Percentiles rank a stretch among this genome's conserved stretches.
These are phyloP conservation scores for Noctilio leporinus DNA, from an alignment of 2,113 vertebrate genomes.

Conservation along the genomic window DNA sequence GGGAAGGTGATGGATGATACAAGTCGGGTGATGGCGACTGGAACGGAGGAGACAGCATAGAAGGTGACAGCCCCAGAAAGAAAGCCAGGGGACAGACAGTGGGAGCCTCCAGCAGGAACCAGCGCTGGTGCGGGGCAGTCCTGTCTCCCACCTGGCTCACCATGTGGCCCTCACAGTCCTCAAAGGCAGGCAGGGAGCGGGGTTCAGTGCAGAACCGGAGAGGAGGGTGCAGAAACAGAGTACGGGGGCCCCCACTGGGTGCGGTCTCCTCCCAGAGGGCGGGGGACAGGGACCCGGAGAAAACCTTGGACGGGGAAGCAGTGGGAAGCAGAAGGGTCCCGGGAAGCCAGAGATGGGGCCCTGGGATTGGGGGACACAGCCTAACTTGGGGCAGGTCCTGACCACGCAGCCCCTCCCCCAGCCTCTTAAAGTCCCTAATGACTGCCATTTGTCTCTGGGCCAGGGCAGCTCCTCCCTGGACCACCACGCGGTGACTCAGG, in stretches of 20 bases:
- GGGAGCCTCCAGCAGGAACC: fast-evolving
- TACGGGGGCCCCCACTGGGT: too few relatives aligned
- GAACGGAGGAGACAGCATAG: background rate
- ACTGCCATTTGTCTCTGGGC: constrained; percentile 36
- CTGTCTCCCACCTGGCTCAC: background rate
- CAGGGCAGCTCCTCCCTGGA: background rate
- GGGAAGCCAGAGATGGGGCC: background rate
- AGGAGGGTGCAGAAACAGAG: background rate
- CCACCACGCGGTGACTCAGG: constrained; percentile 32
- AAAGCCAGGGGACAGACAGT: fast-evolving
- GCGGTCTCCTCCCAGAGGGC: too few relatives aligned
- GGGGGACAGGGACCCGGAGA: background rate
- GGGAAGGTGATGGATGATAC: background rate
- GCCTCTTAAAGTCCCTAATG: constrained; percentile 51
- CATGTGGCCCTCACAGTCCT: background rate
- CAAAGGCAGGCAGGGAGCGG: background rate
- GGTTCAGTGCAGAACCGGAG: background rate
- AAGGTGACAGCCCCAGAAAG: background rate
- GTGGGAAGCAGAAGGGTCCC: background rate
- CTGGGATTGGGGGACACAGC: background rate
- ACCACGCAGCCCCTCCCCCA: constrained; percentile 12
- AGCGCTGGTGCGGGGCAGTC: fast-evolving
- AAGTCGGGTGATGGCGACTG: background rate
- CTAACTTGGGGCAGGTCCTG: background rate
- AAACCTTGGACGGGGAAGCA: background rate